Evolutionary conservation across 1,140 invertebrate species (phyloP).

Genomic region (Adoxophyes honmai): DNA sequence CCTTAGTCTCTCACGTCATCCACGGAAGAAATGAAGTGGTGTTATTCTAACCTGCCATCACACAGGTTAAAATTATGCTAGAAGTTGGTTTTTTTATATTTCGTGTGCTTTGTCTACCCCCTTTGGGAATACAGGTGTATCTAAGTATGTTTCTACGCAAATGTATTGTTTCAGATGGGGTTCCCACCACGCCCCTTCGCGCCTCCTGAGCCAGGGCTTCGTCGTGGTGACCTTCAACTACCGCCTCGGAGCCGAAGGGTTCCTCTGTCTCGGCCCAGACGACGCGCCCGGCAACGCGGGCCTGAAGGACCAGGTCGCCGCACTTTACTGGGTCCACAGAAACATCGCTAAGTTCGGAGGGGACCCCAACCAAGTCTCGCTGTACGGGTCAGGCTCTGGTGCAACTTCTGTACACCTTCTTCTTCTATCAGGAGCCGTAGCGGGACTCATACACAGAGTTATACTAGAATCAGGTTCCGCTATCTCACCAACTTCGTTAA

Average conservation of each 20-base stretch:
- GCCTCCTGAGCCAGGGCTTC: slow-evolving; percentile 37
- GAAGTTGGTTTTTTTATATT: too few relatives aligned
- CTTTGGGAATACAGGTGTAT: too few relatives aligned
- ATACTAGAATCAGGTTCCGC: slow-evolving; percentile 59
- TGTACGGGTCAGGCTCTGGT: slow-evolving; percentile 84
- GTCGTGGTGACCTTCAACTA: slow-evolving; percentile 59
- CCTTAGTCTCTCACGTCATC: too few relatives aligned
- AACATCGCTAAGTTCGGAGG: slow-evolving; percentile 85
- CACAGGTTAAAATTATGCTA: too few relatives aligned
- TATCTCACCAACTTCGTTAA: slow-evolving; percentile 45
- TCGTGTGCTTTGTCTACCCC: too few relatives aligned
- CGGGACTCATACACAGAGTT: slow-evolving; percentile 44
- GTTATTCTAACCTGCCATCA: too few relatives aligned
- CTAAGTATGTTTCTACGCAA: too few relatives aligned
- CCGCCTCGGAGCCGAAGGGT: slow-evolving; percentile 79
- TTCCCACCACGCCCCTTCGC: slow-evolving; percentile 28
- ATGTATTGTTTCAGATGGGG: slow-evolving; percentile 54
- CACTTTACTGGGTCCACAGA: slow-evolving; percentile 85
- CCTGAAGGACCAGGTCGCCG: slow-evolving; percentile 85
- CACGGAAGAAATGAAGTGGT: too few relatives aligned
- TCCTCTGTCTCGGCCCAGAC: slow-evolving; percentile 80
- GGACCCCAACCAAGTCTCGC: slow-evolving; percentile 80
- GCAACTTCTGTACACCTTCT: slow-evolving; percentile 47
- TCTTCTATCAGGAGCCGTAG: slow-evolving; percentile 38
- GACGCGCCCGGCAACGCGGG: slow-evolving; percentile 84